Conservation (phyloP, 2,797 vertebrate species). For the Orientallactaga sibirica region DNA sequence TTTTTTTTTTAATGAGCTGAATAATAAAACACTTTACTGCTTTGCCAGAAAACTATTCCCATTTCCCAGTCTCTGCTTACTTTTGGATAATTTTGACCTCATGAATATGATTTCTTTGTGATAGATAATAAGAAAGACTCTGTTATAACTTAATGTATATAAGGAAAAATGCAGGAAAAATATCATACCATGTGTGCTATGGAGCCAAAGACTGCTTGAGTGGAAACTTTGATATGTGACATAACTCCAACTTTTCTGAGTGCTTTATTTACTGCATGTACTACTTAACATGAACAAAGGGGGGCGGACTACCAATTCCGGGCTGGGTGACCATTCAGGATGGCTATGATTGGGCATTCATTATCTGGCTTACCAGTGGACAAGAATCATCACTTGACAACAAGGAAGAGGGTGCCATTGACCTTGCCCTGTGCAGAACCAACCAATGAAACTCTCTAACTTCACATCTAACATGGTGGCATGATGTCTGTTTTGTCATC, state of each 20-base stretch:
- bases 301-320: not conserved
- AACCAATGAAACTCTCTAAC: not conserved
- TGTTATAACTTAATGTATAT: not conserved
- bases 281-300: not conserved
- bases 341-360: too few species aligned
- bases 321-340: rapidly evolving
- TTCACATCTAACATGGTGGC: not conserved
- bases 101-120: not conserved
- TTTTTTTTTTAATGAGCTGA: not conserved
- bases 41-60: not conserved
- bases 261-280: not conserved
- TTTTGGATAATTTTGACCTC: conserved; percentile 1
- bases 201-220: not conserved
- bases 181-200: rapidly evolving
- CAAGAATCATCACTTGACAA: not conserved
- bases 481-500: not conserved
- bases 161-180: not conserved
- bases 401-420: not conserved
- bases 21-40: not conserved
- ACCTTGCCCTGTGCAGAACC: rapidly evolving
- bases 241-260: not conserved
- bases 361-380: not conserved
- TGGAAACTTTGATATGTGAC: not conserved
- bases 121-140: not conserved
- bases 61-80: not conserved